Base-by-base conservation (phyloP, 2,888 invertebrate genomes). In the Ctena decussata region DNA sequence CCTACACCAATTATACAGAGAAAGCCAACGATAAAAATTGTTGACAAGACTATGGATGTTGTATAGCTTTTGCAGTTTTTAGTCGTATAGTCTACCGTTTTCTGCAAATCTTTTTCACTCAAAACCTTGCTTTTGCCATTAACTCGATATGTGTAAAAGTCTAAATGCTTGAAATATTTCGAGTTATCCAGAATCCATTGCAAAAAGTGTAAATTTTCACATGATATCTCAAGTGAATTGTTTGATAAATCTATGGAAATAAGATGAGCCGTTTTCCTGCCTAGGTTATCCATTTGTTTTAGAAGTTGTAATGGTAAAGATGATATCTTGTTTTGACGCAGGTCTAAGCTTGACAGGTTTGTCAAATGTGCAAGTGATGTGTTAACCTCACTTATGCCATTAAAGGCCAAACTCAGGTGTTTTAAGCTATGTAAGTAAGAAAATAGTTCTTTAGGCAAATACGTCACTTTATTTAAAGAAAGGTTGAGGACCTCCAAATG, bases 221-320 rank as follows among this genome's bases (percentile, higher is more conserved):
- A 87, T 3, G 41, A n/a, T 32, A 49, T 53, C 27, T n/a, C 32
- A 0, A 87, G 21, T 11, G 77, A 12, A 65, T 87, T 87, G 27
- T 83, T 75, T 1, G 57, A 46, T 18, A 87, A 27, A 72, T 85
- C 78, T 3, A 87, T 75, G 2, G 74, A 44, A 32, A 57, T 80
- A 71, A 0, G 12, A 0, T 11, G 30, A 27, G 0, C 21, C 30
- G n/a, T 37, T n/a, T 0, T 18, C 32, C 24, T 57, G 35, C 11
- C 65, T 35, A 21, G 1, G 8, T 65, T 8, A 18, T 65, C 35
- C 65, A 65, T 65, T 21, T 65, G 65, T 35, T 65, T 1, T 65
- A 65, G 18, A 2, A 35, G 1, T 35, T 1, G 5, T n/a, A 65
- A 3, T 35, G 65, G 65, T 12, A 65, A 5, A 5, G 65, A 11